Evolutionary conservation across 2,113 vertebrate species (phyloP), one percentile per base, ranked within the genome.

Genomic region (Egretta garzetta): DNA sequence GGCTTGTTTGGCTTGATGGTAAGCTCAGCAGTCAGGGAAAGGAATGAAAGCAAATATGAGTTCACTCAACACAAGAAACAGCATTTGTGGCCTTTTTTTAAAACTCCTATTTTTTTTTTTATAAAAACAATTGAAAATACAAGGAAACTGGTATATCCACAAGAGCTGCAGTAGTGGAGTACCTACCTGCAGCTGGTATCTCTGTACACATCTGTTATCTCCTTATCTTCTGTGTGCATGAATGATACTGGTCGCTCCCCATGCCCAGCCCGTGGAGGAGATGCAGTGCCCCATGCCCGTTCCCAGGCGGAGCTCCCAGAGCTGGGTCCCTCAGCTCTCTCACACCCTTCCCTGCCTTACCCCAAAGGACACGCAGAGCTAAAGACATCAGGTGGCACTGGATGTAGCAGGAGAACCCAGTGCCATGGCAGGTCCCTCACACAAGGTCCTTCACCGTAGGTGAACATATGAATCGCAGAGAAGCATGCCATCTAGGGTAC

Each of bases 171-270:
- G 66, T 58, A 63, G 37, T 33, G 17, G 20, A 43, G 4, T 37
- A 56, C 28, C 18, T 52, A 11, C 17, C 43, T 68, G 15, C 64
- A 93, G 19, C 33, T 88, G 15, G 8, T 60, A 30, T 52, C 30
- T 60, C 53, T 62, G 16, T 56, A 28, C 15, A 27, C 7, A 26
- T 43, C 47, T 47, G 12, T 0, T 26, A 19, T 39, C 59, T 58
- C 81, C 23, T 37, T 10, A 27, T 33, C 26, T 55, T 67, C 52
- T 67, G 10, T 35, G 6, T 2, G 4, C 0, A 0, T 33, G 14
- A 30, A 26, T 37, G 27, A 18, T 62, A 35, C 37, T 2, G 12
- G 6, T 59, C 6, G 3, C 16, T 85, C 32, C 47, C 47, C 5
- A 6, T 24, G 26, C 18, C 56, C 32, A 72, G n/a, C 18, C 56